Conservation (phyloP, 1,140 invertebrate genomes). For the Penaeus indicus region DNA sequence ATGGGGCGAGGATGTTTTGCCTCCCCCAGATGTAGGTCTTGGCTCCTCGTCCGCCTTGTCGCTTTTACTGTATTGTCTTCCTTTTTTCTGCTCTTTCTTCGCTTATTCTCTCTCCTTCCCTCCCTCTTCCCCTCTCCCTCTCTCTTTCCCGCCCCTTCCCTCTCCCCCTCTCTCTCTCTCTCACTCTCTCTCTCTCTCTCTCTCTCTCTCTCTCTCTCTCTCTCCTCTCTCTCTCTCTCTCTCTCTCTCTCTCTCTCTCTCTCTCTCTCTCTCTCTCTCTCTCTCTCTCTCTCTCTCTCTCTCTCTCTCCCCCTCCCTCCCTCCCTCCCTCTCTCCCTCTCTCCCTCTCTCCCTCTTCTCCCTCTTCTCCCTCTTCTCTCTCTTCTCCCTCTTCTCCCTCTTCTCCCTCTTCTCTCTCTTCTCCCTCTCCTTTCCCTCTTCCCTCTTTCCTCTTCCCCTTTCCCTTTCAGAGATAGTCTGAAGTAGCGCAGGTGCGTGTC, state of each 20-base stretch:
- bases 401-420: background rate
- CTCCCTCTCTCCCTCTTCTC: background rate
- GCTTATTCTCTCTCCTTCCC: background rate
- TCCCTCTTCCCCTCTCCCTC: background rate
- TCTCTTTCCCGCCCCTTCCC: background rate
- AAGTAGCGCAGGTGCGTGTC: too few species aligned
- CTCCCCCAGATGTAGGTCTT: too few species aligned
- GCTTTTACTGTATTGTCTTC: background rate
- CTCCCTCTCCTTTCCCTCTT: background rate
- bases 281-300: background rate
- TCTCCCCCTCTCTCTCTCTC: background rate
- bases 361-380: background rate
- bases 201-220: constrained; percentile 6
- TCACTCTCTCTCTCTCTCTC: background rate
- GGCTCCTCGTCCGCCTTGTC: too few species aligned
- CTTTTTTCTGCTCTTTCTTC: background rate
- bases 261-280: background rate
- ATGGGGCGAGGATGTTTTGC: too few species aligned
- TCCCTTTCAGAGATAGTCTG: too few species aligned
- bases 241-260: background rate
- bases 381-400: background rate
- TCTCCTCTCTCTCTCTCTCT: background rate
- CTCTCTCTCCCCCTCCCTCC: background rate
- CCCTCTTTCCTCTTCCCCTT: too few species aligned
- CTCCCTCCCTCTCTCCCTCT: background rate